A percentile compares a stretch with the other conserved stretches of the same genome.
These are phyloP conservation scores for Fragum fragum DNA, from an alignment of 2,888 invertebrate species.

Conservation along the genomic window DNA sequence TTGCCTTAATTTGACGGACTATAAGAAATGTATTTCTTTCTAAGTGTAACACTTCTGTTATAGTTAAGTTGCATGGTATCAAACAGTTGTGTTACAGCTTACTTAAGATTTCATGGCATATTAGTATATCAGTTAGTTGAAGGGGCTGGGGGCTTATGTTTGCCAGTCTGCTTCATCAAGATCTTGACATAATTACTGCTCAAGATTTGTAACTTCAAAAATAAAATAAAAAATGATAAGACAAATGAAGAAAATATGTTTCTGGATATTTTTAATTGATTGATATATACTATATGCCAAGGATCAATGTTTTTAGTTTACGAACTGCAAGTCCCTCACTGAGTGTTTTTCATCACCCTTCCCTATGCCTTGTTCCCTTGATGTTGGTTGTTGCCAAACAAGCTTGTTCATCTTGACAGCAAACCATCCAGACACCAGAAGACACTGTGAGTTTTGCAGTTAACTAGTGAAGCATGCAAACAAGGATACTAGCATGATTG, in stretches of 20 bases:
- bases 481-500: constrained; percentile 37
- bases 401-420: background rate
- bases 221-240: no score
- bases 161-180: no score
- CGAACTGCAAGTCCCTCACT: constrained; percentile 23
- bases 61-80: constrained; percentile 24
- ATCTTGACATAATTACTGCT: no score
- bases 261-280: background rate
- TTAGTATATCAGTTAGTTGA: no score
- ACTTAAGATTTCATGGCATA: background rate
- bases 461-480: constrained; percentile 19
- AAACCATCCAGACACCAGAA: background rate
- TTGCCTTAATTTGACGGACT: background rate
- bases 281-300: background rate
- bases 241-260: no score
- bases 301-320: constrained; percentile 5
- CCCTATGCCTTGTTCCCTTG: background rate
- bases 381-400: constrained; percentile 21
- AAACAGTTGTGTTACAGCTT: constrained; percentile 9
- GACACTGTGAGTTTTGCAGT: background rate
- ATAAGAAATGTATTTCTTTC: background rate
- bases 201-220: no score
- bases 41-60: constrained; percentile 12
- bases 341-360: constrained; percentile 2
- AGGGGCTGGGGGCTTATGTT: no score